These are phyloP conservation scores for Siniperca chuatsi DNA, from an alignment of 2,113 vertebrate species.

Conservation along the genomic window DNA sequence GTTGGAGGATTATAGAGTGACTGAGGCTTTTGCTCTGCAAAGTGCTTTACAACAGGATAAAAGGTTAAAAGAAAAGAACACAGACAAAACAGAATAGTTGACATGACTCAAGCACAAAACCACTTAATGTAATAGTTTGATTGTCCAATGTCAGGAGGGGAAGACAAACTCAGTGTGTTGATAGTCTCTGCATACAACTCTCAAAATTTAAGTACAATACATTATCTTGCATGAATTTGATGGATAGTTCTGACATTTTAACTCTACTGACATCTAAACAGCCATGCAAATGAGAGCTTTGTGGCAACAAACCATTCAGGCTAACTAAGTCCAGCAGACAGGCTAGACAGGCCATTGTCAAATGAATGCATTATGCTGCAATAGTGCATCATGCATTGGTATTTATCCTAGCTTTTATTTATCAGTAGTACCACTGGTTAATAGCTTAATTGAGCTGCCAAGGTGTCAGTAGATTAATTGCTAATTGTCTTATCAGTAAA, in stretches of 20 bases:
- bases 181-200: not conserved
- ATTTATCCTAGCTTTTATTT: not conserved
- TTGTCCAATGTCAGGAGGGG: no score
- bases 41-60: no score
- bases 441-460: not conserved
- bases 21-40: constrained; percentile 15
- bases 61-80: no score
- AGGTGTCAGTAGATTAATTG: not conserved
- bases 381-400: not conserved
- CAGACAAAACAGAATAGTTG: no score
- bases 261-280: not conserved
- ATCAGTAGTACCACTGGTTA: not conserved
- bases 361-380: not conserved
- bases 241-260: not conserved
- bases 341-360: not conserved
- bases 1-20: constrained; percentile 42
- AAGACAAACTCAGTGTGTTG: no score
- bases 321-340: not conserved
- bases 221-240: not conserved
- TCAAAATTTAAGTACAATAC: not conserved
- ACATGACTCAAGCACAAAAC: no score
- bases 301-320: not conserved
- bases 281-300: not conserved
- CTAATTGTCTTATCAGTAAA: not conserved
- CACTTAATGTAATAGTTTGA: no score